Evolutionary conservation across 1,140 invertebrate genomes (phyloP).

Genomic region (Doryteuthis pealeii): DNA sequence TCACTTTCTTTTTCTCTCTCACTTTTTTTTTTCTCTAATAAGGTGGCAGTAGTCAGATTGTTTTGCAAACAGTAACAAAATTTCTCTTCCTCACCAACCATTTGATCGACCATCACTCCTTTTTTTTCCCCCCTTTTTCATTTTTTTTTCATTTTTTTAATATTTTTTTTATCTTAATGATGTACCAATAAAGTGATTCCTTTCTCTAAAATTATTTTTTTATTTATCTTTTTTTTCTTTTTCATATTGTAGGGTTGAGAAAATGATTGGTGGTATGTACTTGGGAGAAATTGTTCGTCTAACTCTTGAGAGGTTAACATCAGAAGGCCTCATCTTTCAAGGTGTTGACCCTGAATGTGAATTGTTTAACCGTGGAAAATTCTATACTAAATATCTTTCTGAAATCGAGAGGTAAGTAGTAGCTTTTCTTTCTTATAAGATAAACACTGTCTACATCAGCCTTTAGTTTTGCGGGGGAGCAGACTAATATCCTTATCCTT

Average conservation of each 20-base stretch:
- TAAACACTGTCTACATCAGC: not conserved
- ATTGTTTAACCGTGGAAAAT: slow-evolving; percentile 67
- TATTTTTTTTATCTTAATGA: too few species aligned
- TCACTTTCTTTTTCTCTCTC: too few species aligned
- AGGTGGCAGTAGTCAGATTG: too few species aligned
- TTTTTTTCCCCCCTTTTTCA: too few species aligned
- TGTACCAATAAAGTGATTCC: too few species aligned
- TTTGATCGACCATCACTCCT: too few species aligned
- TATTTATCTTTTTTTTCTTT: not conserved
- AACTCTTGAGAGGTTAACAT: slow-evolving; percentile 58
- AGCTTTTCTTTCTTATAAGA: too few species aligned
- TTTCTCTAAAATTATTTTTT: too few species aligned
- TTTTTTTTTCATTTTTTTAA: too few species aligned
- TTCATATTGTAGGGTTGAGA: slow-evolving; percentile 59
- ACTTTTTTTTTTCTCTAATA: too few species aligned
- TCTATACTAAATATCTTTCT: slow-evolving; percentile 96
- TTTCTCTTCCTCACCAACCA: too few species aligned
- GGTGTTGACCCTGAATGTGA: slow-evolving; percentile 62
- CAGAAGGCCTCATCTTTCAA: slow-evolving; percentile 59
- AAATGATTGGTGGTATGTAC: slow-evolving; percentile 66
- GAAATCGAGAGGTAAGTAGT: slow-evolving; percentile 73
- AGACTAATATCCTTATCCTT: not conserved
- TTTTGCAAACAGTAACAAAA: too few species aligned
- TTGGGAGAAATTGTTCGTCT: slow-evolving; percentile 64
- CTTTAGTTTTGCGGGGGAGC: not conserved